Percentiles rank a stretch among this genome's conserved stretches.
Conservation (phyloP, 2,113 vertebrate genomes). For the Albula glossodonta region DNA sequence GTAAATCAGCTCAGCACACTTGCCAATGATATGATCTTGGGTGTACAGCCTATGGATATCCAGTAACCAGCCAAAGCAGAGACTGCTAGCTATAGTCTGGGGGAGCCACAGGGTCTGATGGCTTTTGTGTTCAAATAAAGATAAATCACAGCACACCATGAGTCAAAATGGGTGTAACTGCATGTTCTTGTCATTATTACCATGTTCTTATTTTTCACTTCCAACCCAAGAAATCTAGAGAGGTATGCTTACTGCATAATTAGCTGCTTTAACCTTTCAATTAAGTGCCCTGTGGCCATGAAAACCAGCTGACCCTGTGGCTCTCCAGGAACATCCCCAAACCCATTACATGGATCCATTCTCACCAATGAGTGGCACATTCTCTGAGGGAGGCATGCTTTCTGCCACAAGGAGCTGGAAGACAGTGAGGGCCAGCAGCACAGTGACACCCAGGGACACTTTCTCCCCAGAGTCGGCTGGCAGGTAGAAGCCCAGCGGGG, state of each 20-base stretch:
- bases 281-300: too few relatives aligned
- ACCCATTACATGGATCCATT: background rate
- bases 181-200: too few relatives aligned
- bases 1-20: background rate
- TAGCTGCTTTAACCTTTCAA: too few relatives aligned
- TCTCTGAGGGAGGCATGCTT: constrained; percentile 80
- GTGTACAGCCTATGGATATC: background rate
- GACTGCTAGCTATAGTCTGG: background rate
- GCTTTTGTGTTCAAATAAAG: too few relatives aligned
- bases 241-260: too few relatives aligned
- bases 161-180: too few relatives aligned
- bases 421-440: constrained; percentile 79
- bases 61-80: background rate
- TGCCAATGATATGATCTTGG: background rate
- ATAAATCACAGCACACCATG: too few relatives aligned
- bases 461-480: constrained; percentile 88
- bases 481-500: constrained; percentile 86
- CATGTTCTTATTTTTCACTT: too few relatives aligned
- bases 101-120: too few relatives aligned
- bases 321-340: background rate
- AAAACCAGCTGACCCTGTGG: background rate
- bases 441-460: constrained; percentile 78
- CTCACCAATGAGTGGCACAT: constrained; percentile 81
- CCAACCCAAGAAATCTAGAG: too few relatives aligned
- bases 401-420: constrained; percentile 82